These are phyloP conservation scores for Halcyon malimbica DNA, from an alignment of 2,113 vertebrate species.

Conservation along the genomic window DNA sequence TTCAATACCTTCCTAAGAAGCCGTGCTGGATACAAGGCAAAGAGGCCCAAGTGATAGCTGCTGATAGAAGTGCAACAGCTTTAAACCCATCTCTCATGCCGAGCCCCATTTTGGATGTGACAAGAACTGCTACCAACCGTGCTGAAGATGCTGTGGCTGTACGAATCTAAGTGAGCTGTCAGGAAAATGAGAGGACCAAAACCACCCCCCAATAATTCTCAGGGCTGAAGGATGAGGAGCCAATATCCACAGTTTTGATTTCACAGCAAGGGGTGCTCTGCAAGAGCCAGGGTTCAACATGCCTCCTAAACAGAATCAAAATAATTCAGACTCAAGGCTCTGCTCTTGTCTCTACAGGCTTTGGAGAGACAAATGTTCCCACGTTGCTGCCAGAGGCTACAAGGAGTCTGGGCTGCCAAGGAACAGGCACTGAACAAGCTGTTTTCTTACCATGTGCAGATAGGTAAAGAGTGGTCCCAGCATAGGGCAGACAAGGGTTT, in stretches of 20 bases:
- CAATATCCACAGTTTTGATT: not conserved
- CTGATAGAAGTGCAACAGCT: not conserved
- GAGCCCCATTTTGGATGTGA: not conserved
- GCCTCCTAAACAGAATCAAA: not conserved
- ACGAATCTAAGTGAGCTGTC: not conserved
- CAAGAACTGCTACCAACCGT: not conserved
- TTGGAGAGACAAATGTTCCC: not conserved
- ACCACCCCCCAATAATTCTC: not conserved
- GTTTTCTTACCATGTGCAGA: conserved; percentile 86
- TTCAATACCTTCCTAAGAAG: not conserved
- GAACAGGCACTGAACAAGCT: not conserved
- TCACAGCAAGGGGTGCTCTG: not conserved
- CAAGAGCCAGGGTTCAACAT: not conserved
- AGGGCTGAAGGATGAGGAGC: not conserved
- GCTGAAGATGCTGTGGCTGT: not conserved
- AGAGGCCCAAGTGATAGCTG: not conserved
- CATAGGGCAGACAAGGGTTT: conserved; percentile 89
- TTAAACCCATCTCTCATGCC: not conserved
- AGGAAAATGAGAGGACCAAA: not conserved
- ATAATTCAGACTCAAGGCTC: not conserved
- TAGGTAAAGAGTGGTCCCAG: conserved; percentile 92
- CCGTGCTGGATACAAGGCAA: not conserved
- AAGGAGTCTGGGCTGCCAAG: not conserved
- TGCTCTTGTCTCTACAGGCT: not conserved
- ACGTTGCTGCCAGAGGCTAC: not conserved